phyloP scores from a whole-genome alignment of 2,113 vertebrate species.

The Percopsis transmontana region DNA sequence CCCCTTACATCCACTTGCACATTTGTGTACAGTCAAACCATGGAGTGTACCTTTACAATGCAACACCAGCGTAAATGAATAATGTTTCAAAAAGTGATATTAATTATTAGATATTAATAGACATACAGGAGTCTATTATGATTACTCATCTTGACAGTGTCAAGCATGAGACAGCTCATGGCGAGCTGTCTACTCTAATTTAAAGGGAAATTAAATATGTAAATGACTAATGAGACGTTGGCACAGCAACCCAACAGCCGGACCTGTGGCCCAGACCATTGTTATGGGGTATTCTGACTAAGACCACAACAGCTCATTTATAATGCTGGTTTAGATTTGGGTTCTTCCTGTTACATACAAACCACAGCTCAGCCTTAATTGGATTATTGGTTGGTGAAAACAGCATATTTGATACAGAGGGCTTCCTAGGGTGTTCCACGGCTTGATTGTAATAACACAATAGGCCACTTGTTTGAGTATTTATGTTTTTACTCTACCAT shows the following conservation, averaged over 20 bases:
- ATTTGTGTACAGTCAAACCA: no score
- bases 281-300: slow-evolving; percentile 37
- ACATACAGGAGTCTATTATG: no score
- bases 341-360: slow-evolving; percentile 33
- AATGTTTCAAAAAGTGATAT: no score
- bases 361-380: slow-evolving; percentile 46
- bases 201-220: slow-evolving; percentile 24
- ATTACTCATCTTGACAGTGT: no score
- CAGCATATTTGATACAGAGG: slow-evolving; percentile 10
- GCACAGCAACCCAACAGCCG: slow-evolving; percentile 30
- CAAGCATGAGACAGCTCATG: no score
- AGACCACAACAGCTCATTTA: slow-evolving; percentile 48
- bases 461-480: not conserved
- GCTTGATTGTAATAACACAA: not conserved
- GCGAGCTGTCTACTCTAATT: not conserved
- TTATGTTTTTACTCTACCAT: slow-evolving; percentile 2
- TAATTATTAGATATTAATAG: no score
- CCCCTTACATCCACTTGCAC: no score
- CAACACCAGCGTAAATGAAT: no score
- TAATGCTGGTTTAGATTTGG: slow-evolving; percentile 23
- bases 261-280: slow-evolving; percentile 40
- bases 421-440: not conserved
- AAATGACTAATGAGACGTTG: slow-evolving; percentile 31
- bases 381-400: slow-evolving; percentile 35
- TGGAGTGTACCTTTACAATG: no score